Base-by-base conservation (phyloP, 2,797 vertebrate genomes). In the Cryptoprocta ferox region DNA sequence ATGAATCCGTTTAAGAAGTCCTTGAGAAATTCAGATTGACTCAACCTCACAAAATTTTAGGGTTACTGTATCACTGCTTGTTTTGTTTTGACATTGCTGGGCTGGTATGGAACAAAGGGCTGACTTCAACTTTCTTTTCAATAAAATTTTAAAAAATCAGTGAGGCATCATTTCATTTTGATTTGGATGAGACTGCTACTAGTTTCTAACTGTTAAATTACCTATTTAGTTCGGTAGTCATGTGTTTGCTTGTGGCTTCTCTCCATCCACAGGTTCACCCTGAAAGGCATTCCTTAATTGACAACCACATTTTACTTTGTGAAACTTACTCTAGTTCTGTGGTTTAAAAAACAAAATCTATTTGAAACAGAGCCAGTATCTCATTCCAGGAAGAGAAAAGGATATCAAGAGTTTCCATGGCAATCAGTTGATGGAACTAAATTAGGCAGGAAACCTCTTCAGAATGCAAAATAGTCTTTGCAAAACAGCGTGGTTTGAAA, bases 361-460 rank as follows among this genome's bases (percentile, higher is more conserved):
- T 93, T 79, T 96, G 91, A 96, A 94, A 97, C 61, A 83, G 30
- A 97, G 95, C 94, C 95, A 96, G 35, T 85, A 53, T 85, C 48
- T 97, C 96, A 71, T 97, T 98, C 92, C 96, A 97, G 90, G 96
- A 97, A 97, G 75, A 97, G 96, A 91, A 97, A 97, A 97, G 65
- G 79, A 70, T 93, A 92, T 80, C 82, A 91, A 94, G 90, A 71
- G 94, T 97, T 98, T 97, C 97, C 92, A 97, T 97, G 93, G 95
- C 86, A 97, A 98, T 95, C 75, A 35, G 94, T 91, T 61, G 53
- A 92, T 92, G 48, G 88, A 97, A 94, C 93, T 97, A 94, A 97
- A 91, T 95, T 70, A 92, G 71, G 85, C 97, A 98, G 97, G 97
- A 98, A 98, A 96, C 95, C 95, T 97, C 96, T 97, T 97, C 91